Percentiles rank a stretch among this genome's conserved stretches.
These are phyloP conservation scores for Onychostruthus taczanowskii DNA, from an alignment of 2,113 vertebrate species.

Conservation along the genomic window DNA sequence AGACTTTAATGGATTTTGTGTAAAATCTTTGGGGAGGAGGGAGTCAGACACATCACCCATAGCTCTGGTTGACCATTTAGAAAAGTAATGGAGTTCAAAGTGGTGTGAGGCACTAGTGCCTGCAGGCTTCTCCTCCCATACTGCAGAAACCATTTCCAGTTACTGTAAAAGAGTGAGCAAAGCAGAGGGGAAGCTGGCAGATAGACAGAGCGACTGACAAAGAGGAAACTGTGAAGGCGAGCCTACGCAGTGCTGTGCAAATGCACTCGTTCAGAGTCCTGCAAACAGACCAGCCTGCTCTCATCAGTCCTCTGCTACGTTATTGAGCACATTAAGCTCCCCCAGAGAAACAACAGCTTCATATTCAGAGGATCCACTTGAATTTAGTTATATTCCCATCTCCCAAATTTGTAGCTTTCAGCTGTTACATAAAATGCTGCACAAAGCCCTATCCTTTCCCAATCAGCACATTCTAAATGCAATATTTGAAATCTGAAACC, in stretches of 20 bases:
- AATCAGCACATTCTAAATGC: background rate
- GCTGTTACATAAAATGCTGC: background rate
- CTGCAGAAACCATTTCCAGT: background rate
- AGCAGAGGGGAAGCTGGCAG: background rate
- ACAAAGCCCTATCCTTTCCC: background rate
- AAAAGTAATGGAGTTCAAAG: background rate
- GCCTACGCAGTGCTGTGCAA: background rate
- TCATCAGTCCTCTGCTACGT: background rate
- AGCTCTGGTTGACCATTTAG: background rate
- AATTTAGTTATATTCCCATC: background rate
- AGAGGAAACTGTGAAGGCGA: background rate
- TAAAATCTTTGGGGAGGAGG: background rate
- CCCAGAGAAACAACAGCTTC: background rate
- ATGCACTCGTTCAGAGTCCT: rapidly evolving
- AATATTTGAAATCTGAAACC: conserved; percentile 44
- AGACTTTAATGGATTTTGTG: background rate
- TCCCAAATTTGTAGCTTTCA: background rate
- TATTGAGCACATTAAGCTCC: background rate
- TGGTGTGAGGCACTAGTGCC: background rate
- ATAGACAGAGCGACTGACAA: background rate
- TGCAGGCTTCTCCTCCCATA: background rate
- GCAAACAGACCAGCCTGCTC: background rate
- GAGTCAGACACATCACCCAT: background rate
- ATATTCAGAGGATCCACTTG: background rate
- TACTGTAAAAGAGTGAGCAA: background rate